Evolutionary conservation across 2,797 vertebrate genomes (phyloP).

Genomic region (Brachymystax lenok): DNA sequence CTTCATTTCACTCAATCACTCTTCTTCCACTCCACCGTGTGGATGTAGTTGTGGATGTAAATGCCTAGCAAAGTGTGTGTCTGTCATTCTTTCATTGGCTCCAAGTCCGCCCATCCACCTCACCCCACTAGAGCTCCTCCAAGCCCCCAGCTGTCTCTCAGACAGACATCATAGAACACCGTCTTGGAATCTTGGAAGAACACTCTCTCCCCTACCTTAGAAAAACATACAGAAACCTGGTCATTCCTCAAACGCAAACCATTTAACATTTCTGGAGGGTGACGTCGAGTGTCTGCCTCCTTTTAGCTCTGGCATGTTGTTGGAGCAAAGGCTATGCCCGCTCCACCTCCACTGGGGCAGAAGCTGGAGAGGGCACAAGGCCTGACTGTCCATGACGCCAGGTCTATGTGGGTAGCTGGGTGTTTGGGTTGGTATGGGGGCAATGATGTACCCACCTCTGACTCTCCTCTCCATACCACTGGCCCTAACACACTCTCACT

Average conservation of each 20-base stretch:
- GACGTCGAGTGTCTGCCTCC: not conserved
- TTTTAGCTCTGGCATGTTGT: constrained; percentile 3
- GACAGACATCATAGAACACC: not conserved
- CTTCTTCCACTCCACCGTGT: not conserved
- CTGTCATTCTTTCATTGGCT: constrained; percentile 6
- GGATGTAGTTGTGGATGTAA: constrained; percentile 16
- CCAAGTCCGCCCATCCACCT: not conserved
- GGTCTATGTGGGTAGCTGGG: not conserved
- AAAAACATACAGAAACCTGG: not conserved
- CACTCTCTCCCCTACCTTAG: not conserved
- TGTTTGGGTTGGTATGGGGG: not conserved
- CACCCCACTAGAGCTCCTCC: not conserved
- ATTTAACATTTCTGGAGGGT: not conserved
- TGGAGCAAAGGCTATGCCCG: not conserved
- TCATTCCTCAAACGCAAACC: not conserved
- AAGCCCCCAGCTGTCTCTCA: not conserved
- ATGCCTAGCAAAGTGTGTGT: constrained; percentile 21
- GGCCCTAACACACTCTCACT: not conserved
- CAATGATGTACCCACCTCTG: not conserved
- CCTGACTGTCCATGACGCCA: not conserved
- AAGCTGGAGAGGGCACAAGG: constrained; percentile 1
- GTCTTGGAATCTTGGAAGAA: not conserved
- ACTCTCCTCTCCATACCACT: not conserved
- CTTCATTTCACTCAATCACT: not conserved
- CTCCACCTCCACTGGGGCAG: not conserved